Evolutionary conservation across 2,113 vertebrate species (phyloP), one percentile per base, ranked within the genome.

Genomic region (Solea senegalensis): DNA sequence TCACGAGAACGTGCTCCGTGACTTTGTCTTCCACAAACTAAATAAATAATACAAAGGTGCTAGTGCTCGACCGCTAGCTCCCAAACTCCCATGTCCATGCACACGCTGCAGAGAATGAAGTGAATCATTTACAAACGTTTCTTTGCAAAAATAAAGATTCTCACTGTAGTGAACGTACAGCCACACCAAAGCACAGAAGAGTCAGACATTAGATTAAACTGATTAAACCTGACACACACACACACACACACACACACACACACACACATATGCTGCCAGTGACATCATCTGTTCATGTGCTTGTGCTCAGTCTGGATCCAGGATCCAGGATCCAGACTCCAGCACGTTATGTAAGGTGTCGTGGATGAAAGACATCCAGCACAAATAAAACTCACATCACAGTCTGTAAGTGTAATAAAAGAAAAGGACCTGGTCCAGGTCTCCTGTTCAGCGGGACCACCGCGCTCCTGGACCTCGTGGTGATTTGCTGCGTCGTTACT

Each of bases 191-290:
- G 21, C 21, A 21, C 21, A 21, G 21, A 21, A 21, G 21, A 6
- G 46, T 52, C 48, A 66, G 73, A 69, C 54, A 75, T 87, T 79
- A 73, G 27, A 77, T 55, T 52, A 63, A 68, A 45, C 52, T 15
- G 34, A 59, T 21, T 21, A 21, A 21, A 21, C n/a, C 28, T 44
- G n/a, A 51, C 21, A 21, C 45, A 44, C 46, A 73, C 15, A 12
- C 51, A 45, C 66, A 21, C 21, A 21, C 34, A 51, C 46, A 45
- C 48, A 73, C 15, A 14, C 52, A 48, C 67, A 52, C 48, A 46
- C 44, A 71, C 13, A 11, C 40, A 48, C 67, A 54, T 64, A 58
- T 16, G 4, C 10, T 8, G 0, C 16, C 12, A 7, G 1, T 44
- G 16, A 50, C 21, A 12, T 2, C 0, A 14, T 67, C 54, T 10